phyloP scores from a whole-genome alignment of 2,113 vertebrate genomes.

The Hippoglossus stenolepis region DNA sequence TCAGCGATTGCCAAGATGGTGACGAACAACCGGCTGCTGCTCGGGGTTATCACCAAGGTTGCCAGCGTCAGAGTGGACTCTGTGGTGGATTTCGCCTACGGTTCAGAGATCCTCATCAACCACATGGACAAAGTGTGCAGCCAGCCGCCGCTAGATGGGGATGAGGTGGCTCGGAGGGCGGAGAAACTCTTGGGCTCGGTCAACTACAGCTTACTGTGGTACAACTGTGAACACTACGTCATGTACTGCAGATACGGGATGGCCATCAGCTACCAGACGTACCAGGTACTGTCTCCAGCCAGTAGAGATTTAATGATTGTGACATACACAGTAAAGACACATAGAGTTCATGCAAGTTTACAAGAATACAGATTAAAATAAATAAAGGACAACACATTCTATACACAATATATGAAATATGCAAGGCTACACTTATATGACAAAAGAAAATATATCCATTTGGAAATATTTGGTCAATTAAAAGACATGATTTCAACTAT shows the following conservation, averaged over 20 bases:
- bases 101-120: conserved; percentile 90
- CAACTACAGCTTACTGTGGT: conserved; percentile 94
- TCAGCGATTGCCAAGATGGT: conserved; percentile 86
- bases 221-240: conserved; percentile 98
- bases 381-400: too few species aligned
- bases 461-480: too few species aligned
- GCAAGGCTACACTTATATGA: too few species aligned
- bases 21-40: conserved; percentile 90
- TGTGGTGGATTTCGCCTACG: conserved; percentile 93
- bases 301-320: too few species aligned
- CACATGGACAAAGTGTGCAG: conserved; percentile 88
- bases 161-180: conserved; percentile 89
- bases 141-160: conserved; percentile 83
- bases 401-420: too few species aligned
- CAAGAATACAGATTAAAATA: too few species aligned
- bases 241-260: conserved; percentile 94
- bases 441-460: too few species aligned
- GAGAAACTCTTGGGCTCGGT: conserved; percentile 89
- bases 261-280: conserved; percentile 91
- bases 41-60: conserved; percentile 87
- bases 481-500: too few species aligned
- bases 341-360: too few species aligned
- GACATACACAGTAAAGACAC: too few species aligned
- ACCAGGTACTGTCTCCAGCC: conserved; percentile 84
- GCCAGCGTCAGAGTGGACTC: conserved; percentile 94